phyloP scores from a whole-genome alignment of 35 echinoderm and acorn worm species.

The Anneissia japonica region DNA sequence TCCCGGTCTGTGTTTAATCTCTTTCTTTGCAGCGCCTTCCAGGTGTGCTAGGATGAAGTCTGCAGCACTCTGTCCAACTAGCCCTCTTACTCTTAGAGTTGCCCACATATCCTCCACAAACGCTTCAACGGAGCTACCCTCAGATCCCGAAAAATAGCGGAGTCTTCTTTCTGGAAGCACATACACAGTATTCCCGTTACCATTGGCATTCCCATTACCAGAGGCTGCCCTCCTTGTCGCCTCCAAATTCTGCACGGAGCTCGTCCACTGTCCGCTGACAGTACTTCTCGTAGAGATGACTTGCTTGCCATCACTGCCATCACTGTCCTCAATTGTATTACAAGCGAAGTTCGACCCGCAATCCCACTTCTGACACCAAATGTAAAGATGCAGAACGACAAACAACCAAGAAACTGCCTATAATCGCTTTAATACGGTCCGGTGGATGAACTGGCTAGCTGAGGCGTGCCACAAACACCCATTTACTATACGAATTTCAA shows the following conservation, averaged over 20 bases:
- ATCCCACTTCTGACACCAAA: conserved; percentile 1
- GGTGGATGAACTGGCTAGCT: too few relatives aligned
- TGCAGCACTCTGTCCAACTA: neutral
- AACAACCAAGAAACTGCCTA: too few relatives aligned
- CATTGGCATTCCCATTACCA: too few relatives aligned
- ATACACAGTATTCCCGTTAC: conserved; percentile 14
- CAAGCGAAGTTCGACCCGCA: neutral
- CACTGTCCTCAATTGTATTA: neutral
- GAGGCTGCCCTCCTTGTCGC: conserved; percentile 1
- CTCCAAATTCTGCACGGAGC: neutral
- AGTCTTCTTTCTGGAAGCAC: conserved; percentile 40
- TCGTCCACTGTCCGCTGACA: neutral
- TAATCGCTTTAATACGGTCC: too few relatives aligned
- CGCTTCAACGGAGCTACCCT: neutral
- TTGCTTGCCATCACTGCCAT: neutral
- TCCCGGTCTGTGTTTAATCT: conserved; percentile 31
- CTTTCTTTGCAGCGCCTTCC: conserved; percentile 41
- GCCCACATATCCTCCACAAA: conserved; percentile 25
- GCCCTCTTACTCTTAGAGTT: conserved; percentile 19
- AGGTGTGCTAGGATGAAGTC: conserved; percentile 36
- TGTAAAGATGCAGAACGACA: too few relatives aligned
- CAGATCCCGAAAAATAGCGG: conserved; percentile 10
- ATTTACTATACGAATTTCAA: too few relatives aligned
- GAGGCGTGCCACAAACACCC: too few relatives aligned
- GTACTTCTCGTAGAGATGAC: neutral